Base-by-base conservation (phyloP, 2,113 vertebrate species). In the Nannobrachium achirus region DNA sequence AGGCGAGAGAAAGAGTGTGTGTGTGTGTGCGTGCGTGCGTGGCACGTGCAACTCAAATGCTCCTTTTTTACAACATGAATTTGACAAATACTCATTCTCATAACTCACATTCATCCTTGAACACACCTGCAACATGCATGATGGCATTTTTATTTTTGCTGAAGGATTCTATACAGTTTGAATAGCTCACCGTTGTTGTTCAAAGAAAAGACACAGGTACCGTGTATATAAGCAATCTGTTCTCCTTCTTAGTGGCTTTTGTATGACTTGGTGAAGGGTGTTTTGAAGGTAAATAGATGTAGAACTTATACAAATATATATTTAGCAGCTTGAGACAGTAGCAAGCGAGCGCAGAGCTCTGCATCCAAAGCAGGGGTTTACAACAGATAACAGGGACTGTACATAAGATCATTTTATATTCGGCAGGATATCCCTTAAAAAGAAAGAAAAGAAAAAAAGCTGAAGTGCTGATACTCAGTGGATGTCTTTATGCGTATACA, bases 211-310 rank as follows among this genome's bases (percentile, higher is more conserved):
- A 48, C 51, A 9, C 0, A 25, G 81, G 77, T 73, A 67, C 56
- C 53, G 6, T 88, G 85, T 89, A 86, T 56, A 89, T 88, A 88
- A 85, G 76, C 74, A 84, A 80, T 84, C 75, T 85, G 76, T 85
- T 75, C 83, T 73, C 76, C 77, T 64, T 80, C 42, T 38, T 15
- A 81, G 86, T 89, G 83, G 83, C 72, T 84, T 85, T 73, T 69
- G 73, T 86, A 83, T 85, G 71, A 64, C 77, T 42, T 73, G 79
- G 76, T 79, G 49, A 53, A 64, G 60, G 45, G 63, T 67, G 76
- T 80, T 52, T 53, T 79, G 51, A 78, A 76, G 72, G 72, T 80
- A 48, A 46, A 66, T 52, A 70, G 73, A 46, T 1, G 10, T 14
- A 42, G 11, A 53, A 40, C 66, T 39, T 71, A 75, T 77, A 75